Percentiles rank a stretch among this genome's conserved stretches.
These are phyloP conservation scores for Cistogaster globosa DNA, from an alignment of 2,888 invertebrate genomes.

Conservation along the genomic window DNA sequence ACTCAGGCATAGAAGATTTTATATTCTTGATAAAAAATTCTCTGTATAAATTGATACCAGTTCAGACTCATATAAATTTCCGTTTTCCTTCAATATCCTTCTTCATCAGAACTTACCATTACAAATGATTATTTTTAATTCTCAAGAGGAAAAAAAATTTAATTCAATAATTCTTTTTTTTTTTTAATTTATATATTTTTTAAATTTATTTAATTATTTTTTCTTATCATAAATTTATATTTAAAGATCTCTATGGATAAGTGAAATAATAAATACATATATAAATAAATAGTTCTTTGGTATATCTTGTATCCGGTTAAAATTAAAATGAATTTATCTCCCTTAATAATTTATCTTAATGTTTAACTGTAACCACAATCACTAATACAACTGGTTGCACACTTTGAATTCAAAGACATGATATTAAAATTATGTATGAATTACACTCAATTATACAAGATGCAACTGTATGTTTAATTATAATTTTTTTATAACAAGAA, in stretches of 20 bases:
- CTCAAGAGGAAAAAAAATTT: no score
- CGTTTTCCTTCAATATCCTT: no score
- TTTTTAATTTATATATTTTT: constrained; percentile 33
- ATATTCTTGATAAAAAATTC: no score
- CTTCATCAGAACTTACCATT: no score
- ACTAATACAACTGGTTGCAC: constrained; percentile 45
- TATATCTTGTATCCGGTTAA: constrained; percentile 78
- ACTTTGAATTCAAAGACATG: constrained; percentile 6
- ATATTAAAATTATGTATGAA: not conserved
- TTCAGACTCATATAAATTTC: no score
- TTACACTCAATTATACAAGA: not conserved
- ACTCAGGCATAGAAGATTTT: no score
- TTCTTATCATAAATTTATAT: constrained; percentile 33
- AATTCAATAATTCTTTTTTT: not conserved
- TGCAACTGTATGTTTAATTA: not conserved
- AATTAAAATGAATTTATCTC: constrained; percentile 47
- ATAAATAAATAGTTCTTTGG: constrained; percentile 55
- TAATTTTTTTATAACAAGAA: constrained; percentile 1
- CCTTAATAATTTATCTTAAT: constrained; percentile 36
- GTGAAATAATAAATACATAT: constrained; percentile 30
- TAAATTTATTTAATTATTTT: constrained; percentile 35
- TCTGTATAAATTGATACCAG: no score
- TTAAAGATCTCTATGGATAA: constrained; percentile 6
- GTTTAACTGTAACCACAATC: constrained; percentile 51
- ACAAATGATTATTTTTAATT: no score